Evolutionary conservation across 2,888 invertebrate species (phyloP).

Genomic region (Rotaria magnacalcarata): DNA sequence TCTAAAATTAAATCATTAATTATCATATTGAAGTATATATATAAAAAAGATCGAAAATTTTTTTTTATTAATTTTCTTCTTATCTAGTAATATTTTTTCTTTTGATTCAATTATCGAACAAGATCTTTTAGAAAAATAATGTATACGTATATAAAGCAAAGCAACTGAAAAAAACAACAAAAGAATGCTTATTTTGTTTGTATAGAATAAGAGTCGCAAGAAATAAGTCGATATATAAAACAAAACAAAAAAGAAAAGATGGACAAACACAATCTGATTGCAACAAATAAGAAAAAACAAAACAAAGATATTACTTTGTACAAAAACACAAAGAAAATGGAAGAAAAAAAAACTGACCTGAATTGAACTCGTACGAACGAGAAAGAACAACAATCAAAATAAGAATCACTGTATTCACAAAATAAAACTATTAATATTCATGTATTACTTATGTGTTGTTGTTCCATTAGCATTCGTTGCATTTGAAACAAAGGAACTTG

Average conservation of each 20-base stretch:
- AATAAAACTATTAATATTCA: neutral
- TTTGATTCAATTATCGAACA: neutral
- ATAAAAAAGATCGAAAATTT: neutral
- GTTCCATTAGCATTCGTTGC: neutral
- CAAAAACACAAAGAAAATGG: neutral
- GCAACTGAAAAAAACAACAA: neutral
- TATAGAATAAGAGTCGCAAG: neutral
- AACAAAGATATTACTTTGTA: neutral
- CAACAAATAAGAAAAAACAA: neutral
- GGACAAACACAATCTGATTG: conserved; percentile 1
- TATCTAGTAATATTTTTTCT: neutral
- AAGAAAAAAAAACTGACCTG: neutral
- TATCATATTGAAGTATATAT: neutral
- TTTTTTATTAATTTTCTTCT: neutral
- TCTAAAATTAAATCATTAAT: conserved; percentile 10
- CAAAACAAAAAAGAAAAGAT: neutral
- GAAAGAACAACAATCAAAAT: neutral
- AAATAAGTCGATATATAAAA: neutral
- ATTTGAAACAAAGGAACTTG: conserved; percentile 12
- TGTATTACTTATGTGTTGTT: neutral
- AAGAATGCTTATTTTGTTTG: neutral
- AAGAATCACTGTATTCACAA: conserved; percentile 32
- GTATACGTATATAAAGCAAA: neutral
- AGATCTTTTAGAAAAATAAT: neutral
- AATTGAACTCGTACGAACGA: neutral